phyloP scores from a whole-genome alignment of 2,113 vertebrate genomes.

The Labrus mixtus region DNA sequence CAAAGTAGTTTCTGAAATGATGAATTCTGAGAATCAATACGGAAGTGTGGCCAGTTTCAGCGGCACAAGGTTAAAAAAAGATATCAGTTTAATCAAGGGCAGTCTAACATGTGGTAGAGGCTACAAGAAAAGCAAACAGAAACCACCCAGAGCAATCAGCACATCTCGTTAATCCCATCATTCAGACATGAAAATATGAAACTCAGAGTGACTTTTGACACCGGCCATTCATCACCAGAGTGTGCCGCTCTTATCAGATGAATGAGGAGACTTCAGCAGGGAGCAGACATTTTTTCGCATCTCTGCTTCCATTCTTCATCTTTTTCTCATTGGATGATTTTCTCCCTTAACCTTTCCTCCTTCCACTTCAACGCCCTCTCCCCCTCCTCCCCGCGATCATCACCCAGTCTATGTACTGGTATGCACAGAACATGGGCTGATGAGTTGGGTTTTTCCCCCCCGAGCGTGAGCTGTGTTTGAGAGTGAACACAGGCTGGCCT shows the following conservation, averaged over 20 bases:
- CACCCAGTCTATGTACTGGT: slow-evolving; percentile 33
- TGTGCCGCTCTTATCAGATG: slow-evolving; percentile 76
- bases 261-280: slow-evolving; percentile 62
- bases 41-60: slow-evolving; percentile 15
- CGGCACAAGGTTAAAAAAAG: slow-evolving; percentile 29
- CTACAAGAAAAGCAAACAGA: slow-evolving; percentile 40
- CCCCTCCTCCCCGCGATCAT: slow-evolving; percentile 26
- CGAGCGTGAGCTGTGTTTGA: slow-evolving; percentile 51
- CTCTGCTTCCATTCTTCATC: slow-evolving; percentile 52
- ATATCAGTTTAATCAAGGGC: slow-evolving; percentile 43
- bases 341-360: slow-evolving; percentile 53
- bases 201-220: slow-evolving; percentile 54
- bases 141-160: slow-evolving; percentile 55
- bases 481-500: slow-evolving; percentile 58
- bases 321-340: slow-evolving; percentile 46
- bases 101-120: slow-evolving; percentile 14
- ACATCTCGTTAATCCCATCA: slow-evolving; percentile 57
- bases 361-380: slow-evolving; percentile 29
- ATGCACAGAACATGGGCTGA: slow-evolving; percentile 22
- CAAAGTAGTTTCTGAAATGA: not conserved
- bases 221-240: slow-evolving; percentile 64
- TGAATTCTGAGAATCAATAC: slow-evolving; percentile 21
- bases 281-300: slow-evolving; percentile 65
- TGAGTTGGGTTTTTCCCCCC: slow-evolving; percentile 58
- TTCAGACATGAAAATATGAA: slow-evolving; percentile 65